phyloP scores from a whole-genome alignment of 2,888 invertebrate genomes.

The Amphipyra berbera region DNA sequence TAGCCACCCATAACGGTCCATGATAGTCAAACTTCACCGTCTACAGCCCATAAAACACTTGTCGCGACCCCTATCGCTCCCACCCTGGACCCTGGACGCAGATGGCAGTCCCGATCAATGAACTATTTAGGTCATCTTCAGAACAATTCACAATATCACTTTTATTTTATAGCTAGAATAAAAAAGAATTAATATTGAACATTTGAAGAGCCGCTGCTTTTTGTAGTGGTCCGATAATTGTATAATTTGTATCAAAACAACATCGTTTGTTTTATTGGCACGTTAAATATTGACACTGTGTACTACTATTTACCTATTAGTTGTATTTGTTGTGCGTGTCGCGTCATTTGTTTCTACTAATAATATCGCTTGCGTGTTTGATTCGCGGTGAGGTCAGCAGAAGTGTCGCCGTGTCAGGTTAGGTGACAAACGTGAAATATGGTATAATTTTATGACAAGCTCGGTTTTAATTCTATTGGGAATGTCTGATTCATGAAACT shows the following conservation, averaged over 20 bases:
- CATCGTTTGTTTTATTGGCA: slow-evolving; percentile 9
- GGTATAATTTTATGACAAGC: slow-evolving; percentile 6
- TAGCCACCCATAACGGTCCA: too few species aligned
- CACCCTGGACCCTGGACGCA: too few species aligned
- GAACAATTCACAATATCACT: too few species aligned
- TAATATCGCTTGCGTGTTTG: slow-evolving; percentile 11
- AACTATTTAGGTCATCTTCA: too few species aligned
- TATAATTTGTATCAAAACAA: slow-evolving; percentile 4
- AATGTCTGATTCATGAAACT: slow-evolving; percentile 1
- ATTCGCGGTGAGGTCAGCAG: slow-evolving; percentile 21
- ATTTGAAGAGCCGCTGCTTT: neutral
- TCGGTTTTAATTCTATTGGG: slow-evolving; percentile 8
- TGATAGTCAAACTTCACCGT: too few species aligned
- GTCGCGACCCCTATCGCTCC: too few species aligned
- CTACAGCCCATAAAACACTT: too few species aligned
- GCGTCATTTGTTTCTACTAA: slow-evolving; percentile 24
- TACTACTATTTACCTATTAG: slow-evolving; percentile 25
- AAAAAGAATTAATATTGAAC: neutral
- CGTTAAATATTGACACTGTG: slow-evolving; percentile 25
- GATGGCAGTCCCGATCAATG: too few species aligned
- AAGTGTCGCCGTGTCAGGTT: neutral
- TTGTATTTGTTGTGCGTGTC: neutral
- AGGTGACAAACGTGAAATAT: too few species aligned
- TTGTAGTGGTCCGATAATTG: slow-evolving; percentile 11
- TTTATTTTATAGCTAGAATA: too few species aligned